Conservation (phyloP, 2,888 invertebrate genomes). For the Cyclophora albipunctata region DNA sequence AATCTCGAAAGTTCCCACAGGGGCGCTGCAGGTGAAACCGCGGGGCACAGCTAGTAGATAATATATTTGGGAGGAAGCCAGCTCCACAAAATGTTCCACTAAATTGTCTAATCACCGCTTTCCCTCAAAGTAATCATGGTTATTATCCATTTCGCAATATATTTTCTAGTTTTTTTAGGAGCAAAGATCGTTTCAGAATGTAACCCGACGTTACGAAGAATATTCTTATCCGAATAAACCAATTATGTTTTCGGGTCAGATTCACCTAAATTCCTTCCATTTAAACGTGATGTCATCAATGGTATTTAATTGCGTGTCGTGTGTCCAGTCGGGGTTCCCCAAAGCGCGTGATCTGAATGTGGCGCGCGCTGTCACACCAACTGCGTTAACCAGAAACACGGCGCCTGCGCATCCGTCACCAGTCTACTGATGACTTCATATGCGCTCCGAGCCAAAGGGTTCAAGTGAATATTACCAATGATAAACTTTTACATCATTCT, state of each 20-base stretch:
- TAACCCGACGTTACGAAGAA: too few relatives aligned
- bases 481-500: too few relatives aligned
- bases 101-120: too few relatives aligned
- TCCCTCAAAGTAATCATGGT: too few relatives aligned
- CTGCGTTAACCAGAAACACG: not conserved
- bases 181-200: too few relatives aligned
- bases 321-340: constrained; percentile 51
- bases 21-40: too few relatives aligned
- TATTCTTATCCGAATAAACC: constrained; percentile 2
- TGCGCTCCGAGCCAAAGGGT: not conserved
- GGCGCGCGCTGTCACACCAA: constrained; percentile 8
- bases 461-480: too few relatives aligned
- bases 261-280: constrained; percentile 33
- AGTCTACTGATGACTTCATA: constrained; percentile 35
- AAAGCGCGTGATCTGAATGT: constrained; percentile 49
- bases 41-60: too few relatives aligned
- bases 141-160: too few relatives aligned
- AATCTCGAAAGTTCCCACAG: too few relatives aligned
- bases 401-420: constrained; percentile 11
- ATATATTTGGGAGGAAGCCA: constrained; percentile 17
- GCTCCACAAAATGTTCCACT: not conserved
- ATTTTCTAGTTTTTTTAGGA: too few relatives aligned
- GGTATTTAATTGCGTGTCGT: constrained; percentile 48
- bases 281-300: constrained; percentile 48
- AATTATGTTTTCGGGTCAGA: constrained; percentile 23